Conservation (phyloP, 1,140 invertebrate species). For the Chlorops oryzae region DNA sequence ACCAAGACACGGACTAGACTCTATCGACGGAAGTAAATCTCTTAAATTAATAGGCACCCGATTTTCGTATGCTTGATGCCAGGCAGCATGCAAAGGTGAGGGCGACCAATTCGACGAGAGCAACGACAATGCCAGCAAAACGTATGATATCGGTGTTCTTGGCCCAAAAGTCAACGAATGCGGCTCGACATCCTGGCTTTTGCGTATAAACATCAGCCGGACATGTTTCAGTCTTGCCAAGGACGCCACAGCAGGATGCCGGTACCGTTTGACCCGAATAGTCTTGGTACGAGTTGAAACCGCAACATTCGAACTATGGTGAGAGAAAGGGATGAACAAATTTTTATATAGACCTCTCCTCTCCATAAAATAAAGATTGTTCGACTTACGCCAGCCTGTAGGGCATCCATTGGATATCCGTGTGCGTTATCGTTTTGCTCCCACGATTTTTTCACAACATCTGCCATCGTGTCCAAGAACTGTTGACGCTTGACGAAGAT, state of each 20-base stretch:
- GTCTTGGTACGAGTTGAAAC: constrained; percentile 45
- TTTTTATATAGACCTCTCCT: too few species aligned
- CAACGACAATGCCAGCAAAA: constrained; percentile 59
- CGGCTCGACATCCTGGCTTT: constrained; percentile 43
- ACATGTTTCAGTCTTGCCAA: constrained; percentile 33
- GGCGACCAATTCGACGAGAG: constrained; percentile 47
- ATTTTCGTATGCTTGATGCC: constrained; percentile 61
- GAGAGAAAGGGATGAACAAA: constrained; percentile 7
- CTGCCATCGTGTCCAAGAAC: constrained; percentile 47
- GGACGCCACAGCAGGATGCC: constrained; percentile 47
- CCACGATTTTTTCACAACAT: constrained; percentile 44
- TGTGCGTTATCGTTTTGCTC: constrained; percentile 25
- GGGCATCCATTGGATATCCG: constrained; percentile 29
- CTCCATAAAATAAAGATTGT: too few species aligned
- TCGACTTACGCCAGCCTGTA: constrained; percentile 37
- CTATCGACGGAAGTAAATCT: too few species aligned
- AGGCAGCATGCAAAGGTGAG: constrained; percentile 38
- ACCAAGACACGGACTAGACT: too few species aligned
- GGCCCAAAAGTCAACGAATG: constrained; percentile 49
- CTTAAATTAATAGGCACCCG: too few species aligned
- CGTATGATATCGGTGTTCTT: constrained; percentile 53
- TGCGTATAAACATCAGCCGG: constrained; percentile 29
- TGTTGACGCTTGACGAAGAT: constrained; percentile 51
- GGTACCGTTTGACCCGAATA: constrained; percentile 35
- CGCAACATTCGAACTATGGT: constrained; percentile 60